Percentiles rank a stretch among this genome's conserved stretches.
Conservation (phyloP, 1,140 invertebrate species). For the Drosophila elegans region DNA sequence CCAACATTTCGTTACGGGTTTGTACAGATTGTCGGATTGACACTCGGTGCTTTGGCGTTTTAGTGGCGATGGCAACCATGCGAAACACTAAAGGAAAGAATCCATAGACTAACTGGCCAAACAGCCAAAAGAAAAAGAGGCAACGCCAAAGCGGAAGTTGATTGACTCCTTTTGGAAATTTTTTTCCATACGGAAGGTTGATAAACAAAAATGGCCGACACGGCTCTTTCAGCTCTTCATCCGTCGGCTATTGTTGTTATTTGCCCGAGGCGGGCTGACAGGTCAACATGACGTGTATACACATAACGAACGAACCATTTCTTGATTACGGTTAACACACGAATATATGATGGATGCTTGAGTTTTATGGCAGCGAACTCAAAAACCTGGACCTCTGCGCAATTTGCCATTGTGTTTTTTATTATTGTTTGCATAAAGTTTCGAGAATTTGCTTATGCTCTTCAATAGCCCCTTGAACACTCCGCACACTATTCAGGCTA, state of each 20-base stretch:
- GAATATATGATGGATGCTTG: slow-evolving; percentile 52
- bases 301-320: slow-evolving; percentile 11
- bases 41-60: slow-evolving; percentile 25
- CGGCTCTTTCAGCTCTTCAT: slow-evolving; percentile 30
- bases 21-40: slow-evolving; percentile 14
- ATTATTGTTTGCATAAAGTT: slow-evolving; percentile 9
- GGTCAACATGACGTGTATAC: slow-evolving; percentile 20
- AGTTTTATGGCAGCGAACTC: slow-evolving; percentile 33
- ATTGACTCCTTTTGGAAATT: slow-evolving; percentile 68
- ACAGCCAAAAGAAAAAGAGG: slow-evolving; percentile 32
- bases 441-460: background rate
- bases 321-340: slow-evolving; percentile 65
- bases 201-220: slow-evolving; percentile 73
- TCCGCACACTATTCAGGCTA: slow-evolving; percentile 10
- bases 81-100: background rate
- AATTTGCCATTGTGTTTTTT: slow-evolving; percentile 25
- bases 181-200: slow-evolving; percentile 69
- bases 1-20: slow-evolving; percentile 45
- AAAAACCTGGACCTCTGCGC: slow-evolving; percentile 25
- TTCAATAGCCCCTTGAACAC: background rate
- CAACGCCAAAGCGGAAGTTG: slow-evolving; percentile 59
- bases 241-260: slow-evolving; percentile 34
- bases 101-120: slow-evolving; percentile 7
- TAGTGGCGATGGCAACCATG: slow-evolving; percentile 41
- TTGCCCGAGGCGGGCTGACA: slow-evolving; percentile 22